Evolutionary conservation across 2,888 invertebrate species (phyloP), one percentile per base, ranked within the genome.

Genomic region (Lepeophtheirus nordmannii): DNA sequence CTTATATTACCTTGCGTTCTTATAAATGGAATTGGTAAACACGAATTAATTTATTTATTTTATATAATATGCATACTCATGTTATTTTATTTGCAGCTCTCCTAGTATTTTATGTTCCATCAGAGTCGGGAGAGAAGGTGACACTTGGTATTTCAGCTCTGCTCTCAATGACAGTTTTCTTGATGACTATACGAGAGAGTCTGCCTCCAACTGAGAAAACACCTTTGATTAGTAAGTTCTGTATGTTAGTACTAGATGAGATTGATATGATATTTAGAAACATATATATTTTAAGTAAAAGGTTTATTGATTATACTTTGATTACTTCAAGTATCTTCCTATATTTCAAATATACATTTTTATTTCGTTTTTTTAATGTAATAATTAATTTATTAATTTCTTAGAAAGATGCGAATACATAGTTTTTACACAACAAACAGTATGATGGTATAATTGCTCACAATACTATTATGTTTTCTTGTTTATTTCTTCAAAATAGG

Each of bases 141-240:
- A 89, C 88, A 1, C 79, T 89, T 30, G 88, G 88, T 30, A 89
- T 89, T 72, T 87, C 87, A 71, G 88, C 89, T 7, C 80, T 89
- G n/a, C 80, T 89, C 14, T 87, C 87, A 23, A 88, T 89, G 85
- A 89, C 89, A 0, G 89, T 89, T 41, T 89, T 89, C 76, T 80
- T 89, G 69, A 88, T 89, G 87, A 85, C 89, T 58, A 89, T 89
- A 67, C 79, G 89, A 69, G 88, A 89, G 73, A 87, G 86, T 17
- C 78, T 89, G 71, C 89, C 89, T 14, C 89, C 89, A 0, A 89
- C 89, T 0, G 88, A 89, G 74, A 88, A 89, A 74, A 86, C 88
- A 10, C 89, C 89, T 1, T 79, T 89, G 60, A 88, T 89, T 71
- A 87, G 88, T 88, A 79, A 83, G 83, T 80, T 39, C 2, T 64